A percentile compares a stretch with the other conserved stretches of the same genome.
Conservation (phyloP, 2,113 vertebrate species). For the Laticauda laticaudata region DNA sequence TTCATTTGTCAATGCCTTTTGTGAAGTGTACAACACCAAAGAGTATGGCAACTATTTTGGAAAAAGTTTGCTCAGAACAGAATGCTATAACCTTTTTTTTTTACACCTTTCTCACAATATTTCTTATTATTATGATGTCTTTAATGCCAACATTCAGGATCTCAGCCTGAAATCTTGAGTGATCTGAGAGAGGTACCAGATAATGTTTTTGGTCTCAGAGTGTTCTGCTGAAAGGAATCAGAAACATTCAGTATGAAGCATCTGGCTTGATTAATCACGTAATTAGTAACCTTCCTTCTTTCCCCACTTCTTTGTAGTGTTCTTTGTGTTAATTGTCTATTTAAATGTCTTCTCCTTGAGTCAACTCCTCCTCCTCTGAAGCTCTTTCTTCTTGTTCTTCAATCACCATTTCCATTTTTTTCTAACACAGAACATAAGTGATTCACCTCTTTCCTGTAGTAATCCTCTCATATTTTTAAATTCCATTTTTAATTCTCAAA, state of each 20-base stretch:
- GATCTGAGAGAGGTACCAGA: background rate
- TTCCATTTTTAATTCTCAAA: too few species aligned
- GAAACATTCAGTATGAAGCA: background rate
- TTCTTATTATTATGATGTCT: background rate
- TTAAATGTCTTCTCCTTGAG: too few species aligned
- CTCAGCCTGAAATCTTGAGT: background rate
- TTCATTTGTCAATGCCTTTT: slow-evolving; percentile 2
- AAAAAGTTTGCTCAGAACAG: background rate
- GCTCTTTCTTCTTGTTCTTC: too few species aligned
- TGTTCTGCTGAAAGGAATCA: too few species aligned
- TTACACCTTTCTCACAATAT: background rate
- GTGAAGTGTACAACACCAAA: background rate
- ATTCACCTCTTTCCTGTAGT: too few species aligned
- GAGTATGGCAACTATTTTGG: background rate
- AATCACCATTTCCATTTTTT: too few species aligned
- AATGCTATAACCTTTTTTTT: background rate
- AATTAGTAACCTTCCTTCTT: background rate
- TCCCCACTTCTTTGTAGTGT: too few species aligned
- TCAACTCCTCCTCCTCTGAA: too few species aligned
- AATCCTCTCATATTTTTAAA: too few species aligned
- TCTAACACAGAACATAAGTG: too few species aligned
- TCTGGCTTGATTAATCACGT: background rate
- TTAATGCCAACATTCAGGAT: background rate
- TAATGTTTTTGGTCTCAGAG: background rate
- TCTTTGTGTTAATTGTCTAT: too few species aligned